Evolutionary conservation across 2,113 vertebrate genomes (phyloP).

Genomic region (Cryptomyrus ogoouensis): DNA sequence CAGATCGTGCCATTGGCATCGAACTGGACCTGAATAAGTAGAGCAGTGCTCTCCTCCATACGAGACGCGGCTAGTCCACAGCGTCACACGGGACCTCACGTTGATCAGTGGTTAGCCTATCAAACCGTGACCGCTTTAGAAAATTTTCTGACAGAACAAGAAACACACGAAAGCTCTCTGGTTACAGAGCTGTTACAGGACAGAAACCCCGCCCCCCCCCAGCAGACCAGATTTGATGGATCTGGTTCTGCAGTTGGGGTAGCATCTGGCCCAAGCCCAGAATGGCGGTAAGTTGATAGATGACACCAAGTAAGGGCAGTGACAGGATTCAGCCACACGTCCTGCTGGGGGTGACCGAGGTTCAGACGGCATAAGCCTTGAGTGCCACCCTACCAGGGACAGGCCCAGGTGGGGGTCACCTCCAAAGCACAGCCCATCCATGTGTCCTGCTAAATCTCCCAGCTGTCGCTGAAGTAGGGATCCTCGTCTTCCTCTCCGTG

Average conservation of each 20-base stretch:
- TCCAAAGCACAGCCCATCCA: conserved; percentile 35
- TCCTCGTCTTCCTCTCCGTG: conserved; percentile 55
- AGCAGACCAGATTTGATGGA: not conserved
- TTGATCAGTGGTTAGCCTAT: not conserved
- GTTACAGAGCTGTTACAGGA: not conserved
- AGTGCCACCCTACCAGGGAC: not conserved
- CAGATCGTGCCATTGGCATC: not conserved
- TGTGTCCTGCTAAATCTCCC: conserved; percentile 60
- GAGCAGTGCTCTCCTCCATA: not conserved
- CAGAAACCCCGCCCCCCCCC: not conserved
- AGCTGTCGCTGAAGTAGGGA: conserved; percentile 73
- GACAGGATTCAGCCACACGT: not conserved
- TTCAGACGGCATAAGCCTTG: not conserved
- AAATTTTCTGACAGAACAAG: not conserved
- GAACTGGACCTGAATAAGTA: not conserved
- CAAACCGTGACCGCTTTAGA: not conserved
- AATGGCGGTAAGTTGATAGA: not conserved
- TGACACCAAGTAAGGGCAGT: not conserved
- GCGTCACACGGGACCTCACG: not conserved
- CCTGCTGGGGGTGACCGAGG: not conserved
- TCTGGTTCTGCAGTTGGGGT: not conserved
- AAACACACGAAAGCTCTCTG: not conserved
- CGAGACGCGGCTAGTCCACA: not conserved
- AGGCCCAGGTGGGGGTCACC: conserved; percentile 1
- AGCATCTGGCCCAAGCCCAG: not conserved